Evolutionary conservation across 2,888 invertebrate species (phyloP), one percentile per base, ranked within the genome.

Genomic region (Catocala nupta): DNA sequence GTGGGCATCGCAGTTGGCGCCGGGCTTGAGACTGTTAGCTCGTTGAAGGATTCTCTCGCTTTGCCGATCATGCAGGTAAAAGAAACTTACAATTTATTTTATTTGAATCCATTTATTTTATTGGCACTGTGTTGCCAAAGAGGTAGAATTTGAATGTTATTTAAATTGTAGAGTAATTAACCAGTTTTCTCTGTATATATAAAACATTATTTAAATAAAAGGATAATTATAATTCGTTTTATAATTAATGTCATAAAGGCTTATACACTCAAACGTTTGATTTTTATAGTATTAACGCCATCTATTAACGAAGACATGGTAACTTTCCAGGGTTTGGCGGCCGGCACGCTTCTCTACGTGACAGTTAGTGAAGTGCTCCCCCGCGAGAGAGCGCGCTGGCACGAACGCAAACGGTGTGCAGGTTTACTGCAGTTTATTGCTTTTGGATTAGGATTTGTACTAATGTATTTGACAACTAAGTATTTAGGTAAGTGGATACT

Each of bases 301-400:
- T 73, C 78, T 75, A 57, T 65, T 66, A 45, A 57, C 25, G 5
- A 0, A n/a, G 4, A 6, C 9, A 8, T 36, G 8, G 0, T n/a
- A 49, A 63, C 5, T 5, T 66, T 90, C 0, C 90, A 96, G 96
- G 95, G 96, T 0, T 78, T 97, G 48, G 97, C 97, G 6, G 97
- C 96, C 0, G 97, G 97, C 1, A 97, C 97, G 0, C 91, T 97
- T 0, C 90, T 97, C 2, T 97, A 97, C 86, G 97, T 97, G 61
- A 96, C 97, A 0, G 96, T 97, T 0, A 96, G 96, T 78, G 97
- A 97, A 86, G 96, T 97, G 49, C 88, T 97, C 47, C 97, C 97
- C 0, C 94, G 97, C 44, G 97, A 97, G 90, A 95, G 97, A 69
- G 96, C 96, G 52, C 94, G 95, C 68, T 97, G 97, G 96, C 97